Conservation (phyloP, 2,113 vertebrate species). For the Nycticebus coucang region DNA sequence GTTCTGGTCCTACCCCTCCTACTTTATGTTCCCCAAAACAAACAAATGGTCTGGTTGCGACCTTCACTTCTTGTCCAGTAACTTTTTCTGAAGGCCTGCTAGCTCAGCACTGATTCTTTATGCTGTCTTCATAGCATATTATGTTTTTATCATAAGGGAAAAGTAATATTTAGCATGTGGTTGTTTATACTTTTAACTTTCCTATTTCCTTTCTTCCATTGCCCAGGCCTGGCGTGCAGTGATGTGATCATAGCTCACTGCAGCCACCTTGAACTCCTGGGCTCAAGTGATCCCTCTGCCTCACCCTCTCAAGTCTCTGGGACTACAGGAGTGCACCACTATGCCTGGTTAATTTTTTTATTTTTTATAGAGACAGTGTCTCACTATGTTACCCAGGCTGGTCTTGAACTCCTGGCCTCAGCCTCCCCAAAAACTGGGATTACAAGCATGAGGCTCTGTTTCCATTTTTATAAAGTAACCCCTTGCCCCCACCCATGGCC, state of each 20-base stretch:
- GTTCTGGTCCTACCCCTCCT: background rate
- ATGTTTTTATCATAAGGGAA: background rate
- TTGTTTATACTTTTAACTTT: background rate
- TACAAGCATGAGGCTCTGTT: background rate
- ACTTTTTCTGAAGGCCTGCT: background rate
- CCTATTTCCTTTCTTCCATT: background rate
- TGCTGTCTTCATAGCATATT: background rate
- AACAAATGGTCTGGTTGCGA: background rate
- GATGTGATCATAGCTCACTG: too few species aligned
- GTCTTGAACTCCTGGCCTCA: background rate
- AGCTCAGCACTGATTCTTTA: background rate
- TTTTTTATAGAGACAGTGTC: too few species aligned
- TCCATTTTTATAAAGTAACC: background rate
- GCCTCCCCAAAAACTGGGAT: background rate
- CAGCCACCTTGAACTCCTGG: too few species aligned
- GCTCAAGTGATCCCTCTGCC: too few species aligned
- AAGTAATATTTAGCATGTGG: background rate
- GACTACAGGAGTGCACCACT: too few species aligned
- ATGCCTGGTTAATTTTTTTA: too few species aligned
- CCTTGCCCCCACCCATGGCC: background rate
- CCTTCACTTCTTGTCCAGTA: background rate
- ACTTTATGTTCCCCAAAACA: background rate
- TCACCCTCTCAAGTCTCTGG: too few species aligned
- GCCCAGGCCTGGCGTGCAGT: too few species aligned
- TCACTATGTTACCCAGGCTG: background rate